phyloP scores from a whole-genome alignment of 2,797 vertebrate genomes.

The Neosalanx taihuensis region DNA sequence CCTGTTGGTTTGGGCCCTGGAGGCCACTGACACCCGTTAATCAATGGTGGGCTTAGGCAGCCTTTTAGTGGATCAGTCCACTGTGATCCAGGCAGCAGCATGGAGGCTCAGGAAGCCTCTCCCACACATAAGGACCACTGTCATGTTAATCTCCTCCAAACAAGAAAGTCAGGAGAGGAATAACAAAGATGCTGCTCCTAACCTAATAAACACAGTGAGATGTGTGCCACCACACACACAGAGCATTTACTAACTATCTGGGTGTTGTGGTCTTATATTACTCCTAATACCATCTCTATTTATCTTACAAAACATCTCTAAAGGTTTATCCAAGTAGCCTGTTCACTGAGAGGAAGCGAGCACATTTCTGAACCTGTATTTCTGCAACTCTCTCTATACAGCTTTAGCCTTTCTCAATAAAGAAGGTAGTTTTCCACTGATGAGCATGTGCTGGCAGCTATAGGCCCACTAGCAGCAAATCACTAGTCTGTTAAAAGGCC shows the following conservation, averaged over 20 bases:
- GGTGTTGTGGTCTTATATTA: neutral
- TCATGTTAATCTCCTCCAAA: slow-evolving; percentile 60
- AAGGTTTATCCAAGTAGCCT: no score
- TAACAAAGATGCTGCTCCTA: slow-evolving; percentile 29
- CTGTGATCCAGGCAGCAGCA: slow-evolving; percentile 1
- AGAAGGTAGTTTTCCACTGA: slow-evolving; percentile 71
- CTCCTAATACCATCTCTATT: slow-evolving; percentile 62
- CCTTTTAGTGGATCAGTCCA: slow-evolving; percentile 52
- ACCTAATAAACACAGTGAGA: neutral
- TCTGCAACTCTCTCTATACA: slow-evolving; percentile 54
- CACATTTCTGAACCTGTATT: slow-evolving; percentile 49
- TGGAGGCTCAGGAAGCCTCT: slow-evolving; percentile 31
- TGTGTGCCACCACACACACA: neutral
- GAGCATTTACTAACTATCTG: no score
- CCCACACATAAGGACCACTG: slow-evolving; percentile 55
- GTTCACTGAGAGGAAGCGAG: slow-evolving; percentile 24
- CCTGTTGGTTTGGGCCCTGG: slow-evolving; percentile 38
- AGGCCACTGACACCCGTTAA: slow-evolving; percentile 52
- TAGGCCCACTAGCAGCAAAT: slow-evolving; percentile 66
- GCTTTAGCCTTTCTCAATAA: slow-evolving; percentile 57
- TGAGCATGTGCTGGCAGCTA: slow-evolving; percentile 62
- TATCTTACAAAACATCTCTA: slow-evolving; percentile 33
- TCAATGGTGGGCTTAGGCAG: slow-evolving; percentile 54
- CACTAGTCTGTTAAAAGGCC: slow-evolving; percentile 75
- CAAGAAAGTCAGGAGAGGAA: slow-evolving; percentile 40